Evolutionary conservation across 2,797 vertebrate genomes (phyloP).

Genomic region (Halcyon chelicuti): DNA sequence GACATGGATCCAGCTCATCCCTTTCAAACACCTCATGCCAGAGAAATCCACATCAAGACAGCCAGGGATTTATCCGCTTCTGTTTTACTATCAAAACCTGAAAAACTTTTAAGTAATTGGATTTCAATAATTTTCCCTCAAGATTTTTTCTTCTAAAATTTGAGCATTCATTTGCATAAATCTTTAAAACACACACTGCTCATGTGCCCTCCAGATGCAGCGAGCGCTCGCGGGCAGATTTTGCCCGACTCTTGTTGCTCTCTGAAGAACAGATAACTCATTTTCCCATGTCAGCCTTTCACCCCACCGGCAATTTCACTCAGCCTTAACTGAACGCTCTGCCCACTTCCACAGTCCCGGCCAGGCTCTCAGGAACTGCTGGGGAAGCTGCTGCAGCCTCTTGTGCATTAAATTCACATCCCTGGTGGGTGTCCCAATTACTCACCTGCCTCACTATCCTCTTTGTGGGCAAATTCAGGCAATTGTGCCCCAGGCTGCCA

Average conservation of each 20-base stretch:
- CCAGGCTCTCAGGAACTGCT: neutral
- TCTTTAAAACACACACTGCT: neutral
- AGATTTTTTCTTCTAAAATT: neutral
- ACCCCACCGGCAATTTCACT: neutral
- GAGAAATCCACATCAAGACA: neutral
- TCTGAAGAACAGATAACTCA: neutral
- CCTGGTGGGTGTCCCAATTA: neutral
- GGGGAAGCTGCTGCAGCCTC: neutral
- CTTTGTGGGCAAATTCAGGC: slow-evolving; percentile 31
- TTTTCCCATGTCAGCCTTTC: neutral
- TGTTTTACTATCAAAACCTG: neutral
- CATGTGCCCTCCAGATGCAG: neutral
- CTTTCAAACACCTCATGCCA: neutral
- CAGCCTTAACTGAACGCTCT: neutral
- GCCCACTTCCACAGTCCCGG: neutral
- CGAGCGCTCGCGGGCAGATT: neutral
- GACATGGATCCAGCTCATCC: neutral
- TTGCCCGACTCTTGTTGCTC: neutral
- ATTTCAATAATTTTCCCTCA: neutral
- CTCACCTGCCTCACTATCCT: slow-evolving; percentile 19
- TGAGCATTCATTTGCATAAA: neutral
- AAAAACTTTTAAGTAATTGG: neutral
- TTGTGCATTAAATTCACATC: neutral
- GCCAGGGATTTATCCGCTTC: neutral
- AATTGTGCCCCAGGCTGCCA: neutral